Base-by-base conservation (phyloP, 2,888 invertebrate species). In the Pyralis farinalis region DNA sequence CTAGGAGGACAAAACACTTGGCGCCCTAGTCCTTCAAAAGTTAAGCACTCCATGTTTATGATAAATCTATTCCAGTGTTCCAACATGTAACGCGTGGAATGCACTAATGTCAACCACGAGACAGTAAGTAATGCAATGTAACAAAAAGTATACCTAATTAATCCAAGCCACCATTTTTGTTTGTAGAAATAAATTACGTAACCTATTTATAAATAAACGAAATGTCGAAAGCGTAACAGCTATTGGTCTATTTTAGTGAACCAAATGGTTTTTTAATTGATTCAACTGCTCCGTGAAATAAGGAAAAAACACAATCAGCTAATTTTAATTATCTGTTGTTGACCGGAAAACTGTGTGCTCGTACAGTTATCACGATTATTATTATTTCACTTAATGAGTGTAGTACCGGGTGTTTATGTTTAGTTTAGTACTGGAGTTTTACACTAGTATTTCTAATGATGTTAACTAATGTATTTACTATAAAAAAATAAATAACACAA, bases 231-330 rank as follows among this genome's bases (percentile, higher is more conserved):
- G 78, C 73, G 60, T 70, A 67, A 66, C 62, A 43, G 50, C 59
- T 68, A 76, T 76, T 71, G 72, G 57, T 70, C 67, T 73, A 75
- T 80, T 77, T 77, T 63, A 44, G 63, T 60, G 53, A 55, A 47
- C 58, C 53, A 63, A 63, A 76, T 78, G 69, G 56, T 59, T 46
- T 62, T 71, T 77, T 72, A 80, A 82, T 80, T 71, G 63, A 62
- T 58, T 64, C 33, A 45, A 46, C 46, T 49, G 55, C 43, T 51
- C 62, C 73, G 70, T 75, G 74, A 71, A 76, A 76, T 72, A 53
- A 53, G 58, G 53, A 55, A 65, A 64, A 63, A 53, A 55, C 46
- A 37, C 39, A 46, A 51, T 47, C 33, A 47, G 25, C 25, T 25
- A 25, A 25, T 37, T 59, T 53, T 47, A 48, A 47, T 53, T 53